Percentiles rank a stretch among this genome's conserved stretches.
phyloP scores from a whole-genome alignment of 2,113 vertebrate genomes.

The Pachyramphus minor region DNA sequence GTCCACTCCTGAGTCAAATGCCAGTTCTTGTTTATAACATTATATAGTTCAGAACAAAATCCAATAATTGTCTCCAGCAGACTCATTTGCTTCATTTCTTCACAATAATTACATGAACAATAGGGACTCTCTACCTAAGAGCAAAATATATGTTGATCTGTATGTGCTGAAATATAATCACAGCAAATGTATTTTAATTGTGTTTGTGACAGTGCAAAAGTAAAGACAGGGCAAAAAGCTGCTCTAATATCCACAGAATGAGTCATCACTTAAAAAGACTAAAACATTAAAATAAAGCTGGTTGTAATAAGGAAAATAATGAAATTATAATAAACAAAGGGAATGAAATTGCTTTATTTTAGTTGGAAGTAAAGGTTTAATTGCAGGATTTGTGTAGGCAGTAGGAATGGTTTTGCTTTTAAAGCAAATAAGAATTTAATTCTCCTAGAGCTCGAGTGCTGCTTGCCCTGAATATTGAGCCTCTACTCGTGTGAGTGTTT shows the following conservation, averaged over 20 bases:
- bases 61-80: slow-evolving; percentile 29
- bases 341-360: slow-evolving; percentile 14
- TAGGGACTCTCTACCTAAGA: slow-evolving; percentile 37
- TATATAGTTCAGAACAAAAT: slow-evolving; percentile 8
- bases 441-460: not conserved
- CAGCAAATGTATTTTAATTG: slow-evolving; percentile 32
- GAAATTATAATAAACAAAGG: slow-evolving; percentile 49
- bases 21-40: slow-evolving; percentile 36
- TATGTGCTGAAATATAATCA: slow-evolving; percentile 34
- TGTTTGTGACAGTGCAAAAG: not conserved
- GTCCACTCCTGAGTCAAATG: slow-evolving; percentile 5
- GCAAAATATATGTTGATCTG: slow-evolving; percentile 40
- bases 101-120: slow-evolving; percentile 28
- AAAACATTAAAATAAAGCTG: slow-evolving; percentile 22
- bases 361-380: slow-evolving; percentile 14
- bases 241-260: not conserved
- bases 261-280: not conserved
- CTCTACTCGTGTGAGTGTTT: not conserved
- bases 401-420: slow-evolving; percentile 15
- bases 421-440: not conserved
- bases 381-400: slow-evolving; percentile 40
- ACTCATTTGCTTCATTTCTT: slow-evolving; percentile 54
- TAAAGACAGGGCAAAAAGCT: not conserved
- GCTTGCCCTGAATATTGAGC: not conserved
- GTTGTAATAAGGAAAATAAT: slow-evolving; percentile 44